These are phyloP conservation scores for Panurus biarmicus DNA, from an alignment of 2,113 vertebrate genomes.

Conservation along the genomic window DNA sequence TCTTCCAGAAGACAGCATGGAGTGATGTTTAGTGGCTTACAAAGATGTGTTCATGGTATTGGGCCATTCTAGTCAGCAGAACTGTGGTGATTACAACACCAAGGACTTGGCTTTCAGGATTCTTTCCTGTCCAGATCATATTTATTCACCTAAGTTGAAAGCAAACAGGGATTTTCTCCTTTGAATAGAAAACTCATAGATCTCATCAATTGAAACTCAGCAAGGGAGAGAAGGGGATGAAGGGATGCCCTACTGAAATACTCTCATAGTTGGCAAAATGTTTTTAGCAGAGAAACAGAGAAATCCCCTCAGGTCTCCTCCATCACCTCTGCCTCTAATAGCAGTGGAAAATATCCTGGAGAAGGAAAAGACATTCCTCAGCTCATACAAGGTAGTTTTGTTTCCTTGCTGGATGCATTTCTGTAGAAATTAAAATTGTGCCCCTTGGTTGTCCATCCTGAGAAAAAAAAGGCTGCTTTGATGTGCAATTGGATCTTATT, in stretches of 20 bases:
- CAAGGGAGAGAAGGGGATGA: not conserved
- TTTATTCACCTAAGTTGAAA: constrained; percentile 20
- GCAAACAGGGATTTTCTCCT: not conserved
- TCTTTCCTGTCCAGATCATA: not conserved
- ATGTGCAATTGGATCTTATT: constrained; percentile 43
- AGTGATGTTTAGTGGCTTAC: not conserved
- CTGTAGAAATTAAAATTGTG: constrained; percentile 49
- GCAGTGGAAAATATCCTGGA: constrained; percentile 10
- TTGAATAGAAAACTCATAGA: constrained; percentile 19
- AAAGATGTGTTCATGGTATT: not conserved
- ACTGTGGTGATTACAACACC: not conserved
- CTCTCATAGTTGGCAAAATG: not conserved
- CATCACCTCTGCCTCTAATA: not conserved
- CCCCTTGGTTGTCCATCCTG: not conserved
- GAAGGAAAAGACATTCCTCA: constrained; percentile 15
- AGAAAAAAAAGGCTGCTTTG: constrained; percentile 1
- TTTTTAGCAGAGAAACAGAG: not conserved
- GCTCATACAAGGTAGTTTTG: constrained; percentile 5
- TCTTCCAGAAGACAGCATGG: not conserved
- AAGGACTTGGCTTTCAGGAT: not conserved
- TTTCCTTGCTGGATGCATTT: constrained; percentile 23
- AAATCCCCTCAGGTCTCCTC: not conserved
- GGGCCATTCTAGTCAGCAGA: not conserved
- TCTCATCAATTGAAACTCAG: not conserved
- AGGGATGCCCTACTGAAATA: not conserved